Conservation (phyloP, 2,113 vertebrate genomes). For the Dinomys branickii region DNA sequence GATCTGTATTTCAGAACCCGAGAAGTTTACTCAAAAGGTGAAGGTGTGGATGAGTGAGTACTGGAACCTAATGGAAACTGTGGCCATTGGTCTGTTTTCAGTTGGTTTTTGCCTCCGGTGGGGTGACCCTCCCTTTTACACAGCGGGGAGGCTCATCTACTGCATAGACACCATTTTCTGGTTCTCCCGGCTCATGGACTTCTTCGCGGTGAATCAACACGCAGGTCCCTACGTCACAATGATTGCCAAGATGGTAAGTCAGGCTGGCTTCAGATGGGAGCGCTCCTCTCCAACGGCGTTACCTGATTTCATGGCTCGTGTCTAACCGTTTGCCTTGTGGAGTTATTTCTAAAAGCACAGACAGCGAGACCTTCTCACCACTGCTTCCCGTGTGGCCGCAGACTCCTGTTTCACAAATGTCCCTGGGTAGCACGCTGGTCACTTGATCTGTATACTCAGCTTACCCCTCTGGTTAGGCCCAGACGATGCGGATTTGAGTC, state of each 20-base stretch:
- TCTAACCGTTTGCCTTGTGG: not conserved
- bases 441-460: not conserved
- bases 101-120: conserved; percentile 92
- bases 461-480: not conserved
- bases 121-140: conserved; percentile 84
- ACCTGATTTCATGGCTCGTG: not conserved
- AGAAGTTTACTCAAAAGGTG: conserved; percentile 93
- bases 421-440: not conserved
- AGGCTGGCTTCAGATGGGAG: not conserved
- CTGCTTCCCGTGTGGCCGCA: not conserved
- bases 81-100: conserved; percentile 93
- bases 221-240: conserved; percentile 98
- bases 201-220: conserved; percentile 96
- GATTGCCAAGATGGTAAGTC: conserved; percentile 97
- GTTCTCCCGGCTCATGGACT: conserved; percentile 94
- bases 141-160: conserved; percentile 92
- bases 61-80: conserved; percentile 95
- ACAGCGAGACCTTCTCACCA: not conserved
- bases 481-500: not conserved
- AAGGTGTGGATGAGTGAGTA: conserved; percentile 98
- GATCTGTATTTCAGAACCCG: conserved; percentile 95
- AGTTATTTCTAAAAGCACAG: conserved; percentile 21
- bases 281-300: not conserved
- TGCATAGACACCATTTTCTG: conserved; percentile 98
- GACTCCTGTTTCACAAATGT: not conserved